These are phyloP conservation scores for Sialia sialis DNA, from an alignment of 2,113 vertebrate species.

Conservation along the genomic window DNA sequence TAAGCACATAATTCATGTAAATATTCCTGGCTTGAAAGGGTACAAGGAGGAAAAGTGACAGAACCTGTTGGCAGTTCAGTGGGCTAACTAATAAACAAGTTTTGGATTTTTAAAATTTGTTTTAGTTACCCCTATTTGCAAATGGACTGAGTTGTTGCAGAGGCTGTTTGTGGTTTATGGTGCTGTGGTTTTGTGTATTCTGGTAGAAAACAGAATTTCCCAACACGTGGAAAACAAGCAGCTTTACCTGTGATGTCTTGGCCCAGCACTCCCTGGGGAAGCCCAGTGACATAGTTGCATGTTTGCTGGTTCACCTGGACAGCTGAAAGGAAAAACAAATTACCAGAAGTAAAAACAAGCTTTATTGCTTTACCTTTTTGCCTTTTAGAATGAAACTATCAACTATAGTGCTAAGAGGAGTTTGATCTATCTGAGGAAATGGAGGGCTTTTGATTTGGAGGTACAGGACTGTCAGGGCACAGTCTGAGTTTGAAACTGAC, in stretches of 20 bases:
- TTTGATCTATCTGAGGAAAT: neutral
- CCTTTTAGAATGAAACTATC: neutral
- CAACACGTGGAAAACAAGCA: neutral
- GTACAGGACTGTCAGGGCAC: neutral
- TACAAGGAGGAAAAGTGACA: neutral
- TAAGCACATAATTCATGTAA: neutral
- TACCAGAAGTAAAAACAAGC: neutral
- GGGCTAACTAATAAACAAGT: neutral
- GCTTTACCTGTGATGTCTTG: neutral
- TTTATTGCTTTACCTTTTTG: neutral
- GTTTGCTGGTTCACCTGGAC: neutral
- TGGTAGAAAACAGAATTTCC: neutral
- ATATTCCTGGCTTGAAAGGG: neutral
- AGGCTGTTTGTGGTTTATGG: neutral
- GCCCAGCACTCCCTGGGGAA: neutral
- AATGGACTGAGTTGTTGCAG: neutral
- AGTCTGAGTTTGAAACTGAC: neutral
- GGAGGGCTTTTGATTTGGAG: neutral
- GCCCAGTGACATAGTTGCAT: rapidly evolving
- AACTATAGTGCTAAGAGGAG: neutral
- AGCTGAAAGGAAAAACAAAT: neutral
- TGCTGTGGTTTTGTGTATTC: neutral
- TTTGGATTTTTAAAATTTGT: neutral
- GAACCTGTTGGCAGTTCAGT: neutral
- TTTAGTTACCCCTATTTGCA: neutral